Evolutionary conservation across 2,888 invertebrate genomes (phyloP).

Genomic region (Mimachlamys varia): DNA sequence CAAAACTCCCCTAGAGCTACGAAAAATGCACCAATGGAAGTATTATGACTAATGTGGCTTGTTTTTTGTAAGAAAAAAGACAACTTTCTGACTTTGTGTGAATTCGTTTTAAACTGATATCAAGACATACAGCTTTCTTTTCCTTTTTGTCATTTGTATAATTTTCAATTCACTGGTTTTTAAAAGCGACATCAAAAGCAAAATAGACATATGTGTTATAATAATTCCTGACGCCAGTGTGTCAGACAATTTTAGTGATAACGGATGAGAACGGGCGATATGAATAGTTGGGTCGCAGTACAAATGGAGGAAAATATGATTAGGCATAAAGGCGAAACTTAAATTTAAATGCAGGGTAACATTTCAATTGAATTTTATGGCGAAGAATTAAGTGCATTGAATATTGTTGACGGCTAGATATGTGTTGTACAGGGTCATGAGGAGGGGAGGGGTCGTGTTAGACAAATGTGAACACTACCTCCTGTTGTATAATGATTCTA

Average conservation of each 20-base stretch:
- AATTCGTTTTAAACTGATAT: not conserved
- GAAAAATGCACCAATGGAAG: not conserved
- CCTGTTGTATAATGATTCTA: no score
- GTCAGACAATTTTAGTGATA: not conserved
- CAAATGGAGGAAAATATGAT: conserved; percentile 36
- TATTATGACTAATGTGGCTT: not conserved
- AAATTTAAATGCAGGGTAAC: conserved; percentile 31
- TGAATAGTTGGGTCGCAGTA: conserved; percentile 22
- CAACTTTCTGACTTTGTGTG: conserved; percentile 7
- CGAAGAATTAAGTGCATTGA: conserved; percentile 29
- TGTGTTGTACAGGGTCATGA: not conserved
- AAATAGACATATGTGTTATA: conserved; percentile 15
- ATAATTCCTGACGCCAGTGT: not conserved
- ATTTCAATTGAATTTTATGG: conserved; percentile 36
- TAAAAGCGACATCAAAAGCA: not conserved
- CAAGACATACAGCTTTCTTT: not conserved
- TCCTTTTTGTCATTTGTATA: not conserved
- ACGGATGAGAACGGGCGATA: not conserved
- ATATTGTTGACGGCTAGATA: not conserved
- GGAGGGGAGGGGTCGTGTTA: not conserved
- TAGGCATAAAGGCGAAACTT: conserved; percentile 32
- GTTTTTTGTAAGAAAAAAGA: not conserved
- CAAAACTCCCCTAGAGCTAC: not conserved
- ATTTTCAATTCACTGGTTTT: not conserved
- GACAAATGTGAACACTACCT: not conserved